These are phyloP conservation scores for Ctenomys sociabilis DNA, from an alignment of 2,113 vertebrate species.

Conservation along the genomic window DNA sequence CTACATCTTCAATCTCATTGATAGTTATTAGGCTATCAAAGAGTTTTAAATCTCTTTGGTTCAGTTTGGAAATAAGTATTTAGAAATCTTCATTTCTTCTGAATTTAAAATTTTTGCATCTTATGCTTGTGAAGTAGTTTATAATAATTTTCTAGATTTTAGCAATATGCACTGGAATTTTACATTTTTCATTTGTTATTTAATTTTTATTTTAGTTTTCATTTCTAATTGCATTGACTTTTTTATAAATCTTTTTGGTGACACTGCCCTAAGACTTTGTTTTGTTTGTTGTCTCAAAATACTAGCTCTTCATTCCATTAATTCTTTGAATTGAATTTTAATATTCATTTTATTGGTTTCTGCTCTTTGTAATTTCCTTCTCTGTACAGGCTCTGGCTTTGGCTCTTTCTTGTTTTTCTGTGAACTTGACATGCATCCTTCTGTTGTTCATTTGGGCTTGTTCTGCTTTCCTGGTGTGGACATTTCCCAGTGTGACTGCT, in stretches of 20 bases:
- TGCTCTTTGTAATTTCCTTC: neutral
- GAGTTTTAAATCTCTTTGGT: neutral
- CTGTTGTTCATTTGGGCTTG: neutral
- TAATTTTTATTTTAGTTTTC: neutral
- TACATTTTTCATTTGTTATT: neutral
- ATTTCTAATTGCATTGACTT: neutral
- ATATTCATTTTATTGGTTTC: neutral
- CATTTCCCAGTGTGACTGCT: neutral
- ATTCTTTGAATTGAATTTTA: neutral
- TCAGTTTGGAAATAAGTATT: neutral
- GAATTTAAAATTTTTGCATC: neutral
- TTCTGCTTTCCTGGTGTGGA: neutral
- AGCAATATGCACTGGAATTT: neutral
- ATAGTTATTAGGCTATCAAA: too few species aligned
- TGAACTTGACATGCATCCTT: neutral
- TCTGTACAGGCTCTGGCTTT: neutral
- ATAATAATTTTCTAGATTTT: neutral
- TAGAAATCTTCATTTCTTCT: neutral
- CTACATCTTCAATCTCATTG: too few species aligned
- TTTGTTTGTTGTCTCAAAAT: neutral
- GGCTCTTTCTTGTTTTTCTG: neutral
- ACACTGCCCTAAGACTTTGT: neutral
- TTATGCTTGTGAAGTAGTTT: neutral
- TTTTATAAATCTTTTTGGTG: neutral
- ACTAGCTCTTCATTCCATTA: neutral